Evolutionary conservation across 1,140 invertebrate species (phyloP), one percentile per base, ranked within the genome.

Genomic region (Heliconius hermathena): DNA sequence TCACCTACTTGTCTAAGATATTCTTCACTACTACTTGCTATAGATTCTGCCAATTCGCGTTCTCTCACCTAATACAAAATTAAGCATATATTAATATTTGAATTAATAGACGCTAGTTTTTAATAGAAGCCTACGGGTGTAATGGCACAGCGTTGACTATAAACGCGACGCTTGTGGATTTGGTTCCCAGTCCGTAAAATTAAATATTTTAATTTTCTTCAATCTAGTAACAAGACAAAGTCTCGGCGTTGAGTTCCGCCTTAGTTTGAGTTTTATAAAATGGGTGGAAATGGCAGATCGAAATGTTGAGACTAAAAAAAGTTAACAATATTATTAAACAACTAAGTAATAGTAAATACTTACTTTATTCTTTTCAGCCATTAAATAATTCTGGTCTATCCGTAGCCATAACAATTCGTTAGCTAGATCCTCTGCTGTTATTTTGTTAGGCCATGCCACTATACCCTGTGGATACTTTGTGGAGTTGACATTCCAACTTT

Each of bases 371-470:
- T 92, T 89, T 72, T 92, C 91, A 18, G 87, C 87, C 81, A 90
- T 87, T 13, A 94, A 84, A 81, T 93, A 90, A 78, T 89, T 91
- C 76, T 93, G 89, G 83, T 95, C 94, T 80, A 94, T 86, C 81
- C 87, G 81, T 1, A 95, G 83, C 90, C 92, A 94, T 11, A 92
- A 87, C 57, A 94, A 82, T 82, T 95, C 94, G 71, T 94, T 91
- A 26, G 92, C 93, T 16, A 95, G 79, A 77, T 94, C 94, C 74
- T 93, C 91, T 0, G 92, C 81, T 3, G 94, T 95, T 78, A 95
- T 94, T 81, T 94, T 94, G 73, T 89, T 93, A 18, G 89, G 87
- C 77, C 88, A 82, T 6, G 88, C 82, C 4, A 90, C 89, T 11
- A 82, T 87, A 22, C 82, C 81, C 52, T 87, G 85, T 11, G 85